Evolutionary conservation across 1,140 invertebrate species (phyloP).

Genomic region (Drosophila asahinai): DNA sequence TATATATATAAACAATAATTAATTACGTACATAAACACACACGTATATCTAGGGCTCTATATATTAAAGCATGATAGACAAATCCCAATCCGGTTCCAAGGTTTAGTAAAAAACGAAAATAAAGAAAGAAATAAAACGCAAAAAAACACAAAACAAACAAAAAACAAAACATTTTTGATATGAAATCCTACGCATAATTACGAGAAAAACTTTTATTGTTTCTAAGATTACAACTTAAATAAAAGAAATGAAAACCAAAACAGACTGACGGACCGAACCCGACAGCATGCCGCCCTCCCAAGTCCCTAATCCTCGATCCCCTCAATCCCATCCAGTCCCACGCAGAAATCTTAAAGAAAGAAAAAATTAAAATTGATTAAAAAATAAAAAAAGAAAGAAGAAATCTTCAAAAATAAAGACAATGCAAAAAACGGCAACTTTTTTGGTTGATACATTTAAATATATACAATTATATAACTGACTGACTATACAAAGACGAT

Average conservation of each 20-base stretch:
- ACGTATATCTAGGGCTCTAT: conserved; percentile 52
- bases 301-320: background rate
- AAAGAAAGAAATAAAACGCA: conserved; percentile 37
- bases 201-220: conserved; percentile 47
- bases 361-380: background rate
- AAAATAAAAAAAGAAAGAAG: background rate
- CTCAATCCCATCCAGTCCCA: background rate
- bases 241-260: conserved; percentile 58
- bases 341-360: conserved; percentile 6
- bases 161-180: conserved; percentile 56
- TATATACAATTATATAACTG: conserved; percentile 53
- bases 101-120: conserved; percentile 66
- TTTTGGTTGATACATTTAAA: conserved; percentile 56
- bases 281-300: conserved; percentile 49
- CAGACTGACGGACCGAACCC: conserved; percentile 78
- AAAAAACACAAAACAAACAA: conserved; percentile 14
- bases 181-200: conserved; percentile 63
- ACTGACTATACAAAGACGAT: conserved; percentile 77
- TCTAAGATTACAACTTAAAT: conserved; percentile 43
- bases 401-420: conserved; percentile 46
- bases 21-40: conserved; percentile 55
- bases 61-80: conserved; percentile 65
- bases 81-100: conserved; percentile 80
- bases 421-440: conserved; percentile 44
- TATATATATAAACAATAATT: conserved; percentile 40